phyloP scores from a whole-genome alignment of 2,113 vertebrate genomes.

The Cinclus mexicanus region DNA sequence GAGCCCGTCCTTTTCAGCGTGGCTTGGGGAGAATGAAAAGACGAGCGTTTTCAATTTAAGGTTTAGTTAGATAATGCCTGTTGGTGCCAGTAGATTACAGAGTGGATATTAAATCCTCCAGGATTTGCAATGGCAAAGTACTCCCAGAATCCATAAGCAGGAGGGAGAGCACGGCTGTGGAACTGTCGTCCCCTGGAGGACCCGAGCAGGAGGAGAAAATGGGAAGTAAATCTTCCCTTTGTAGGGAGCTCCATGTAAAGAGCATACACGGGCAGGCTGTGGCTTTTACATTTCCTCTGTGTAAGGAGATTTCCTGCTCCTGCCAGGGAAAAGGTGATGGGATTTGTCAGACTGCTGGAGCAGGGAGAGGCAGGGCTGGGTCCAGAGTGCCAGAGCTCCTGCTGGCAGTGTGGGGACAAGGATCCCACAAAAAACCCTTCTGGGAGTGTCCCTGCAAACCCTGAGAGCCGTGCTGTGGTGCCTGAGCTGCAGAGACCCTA shows the following conservation, averaged over 20 bases:
- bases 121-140: constrained; percentile 69
- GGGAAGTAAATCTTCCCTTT: neutral
- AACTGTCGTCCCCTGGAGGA: constrained; percentile 42
- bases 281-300: neutral
- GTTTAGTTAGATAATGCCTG: constrained; percentile 81
- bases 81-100: constrained; percentile 80
- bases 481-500: neutral
- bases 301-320: neutral
- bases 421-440: neutral
- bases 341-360: neutral
- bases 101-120: constrained; percentile 80
- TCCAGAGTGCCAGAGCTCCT: accelerated
- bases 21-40: constrained; percentile 51
- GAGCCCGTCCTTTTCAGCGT: neutral
- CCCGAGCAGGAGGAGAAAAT: neutral
- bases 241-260: neutral
- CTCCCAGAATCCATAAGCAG: constrained; percentile 70
- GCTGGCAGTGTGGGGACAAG: neutral
- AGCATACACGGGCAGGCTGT: neutral
- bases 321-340: neutral
- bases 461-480: neutral
- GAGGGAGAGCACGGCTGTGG: neutral
- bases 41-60: constrained; percentile 77
- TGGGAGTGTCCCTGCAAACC: neutral
- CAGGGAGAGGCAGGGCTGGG: neutral